phyloP scores from a whole-genome alignment of 2,888 invertebrate species.

The Aleiodes leptofemur region DNA sequence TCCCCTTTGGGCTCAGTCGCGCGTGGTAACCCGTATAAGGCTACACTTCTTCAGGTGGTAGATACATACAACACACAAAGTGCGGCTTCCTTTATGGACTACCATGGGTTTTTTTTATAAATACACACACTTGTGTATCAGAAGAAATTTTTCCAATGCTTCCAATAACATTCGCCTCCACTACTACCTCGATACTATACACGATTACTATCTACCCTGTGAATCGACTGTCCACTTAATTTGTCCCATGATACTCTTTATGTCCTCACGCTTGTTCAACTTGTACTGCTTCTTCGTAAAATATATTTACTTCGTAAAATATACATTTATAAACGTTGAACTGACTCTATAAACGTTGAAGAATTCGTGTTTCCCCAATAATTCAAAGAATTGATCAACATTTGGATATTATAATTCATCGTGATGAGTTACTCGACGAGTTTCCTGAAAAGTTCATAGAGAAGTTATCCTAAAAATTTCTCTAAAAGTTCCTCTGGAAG shows the following conservation, averaged over 20 bases:
- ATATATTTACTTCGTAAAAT: too few species aligned
- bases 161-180: slow-evolving; percentile 49
- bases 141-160: slow-evolving; percentile 44
- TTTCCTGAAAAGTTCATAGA: too few species aligned
- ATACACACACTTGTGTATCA: slow-evolving; percentile 46
- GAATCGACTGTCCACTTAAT: slow-evolving; percentile 59
- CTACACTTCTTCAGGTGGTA: neutral
- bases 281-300: neutral
- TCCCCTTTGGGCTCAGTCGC: slow-evolving; percentile 35
- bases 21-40: slow-evolving; percentile 47
- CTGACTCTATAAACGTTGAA: too few species aligned
- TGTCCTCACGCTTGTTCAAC: neutral
- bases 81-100: slow-evolving; percentile 40
- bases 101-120: slow-evolving; percentile 25
- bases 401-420: too few species aligned
- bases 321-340: too few species aligned
- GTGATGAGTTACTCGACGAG: too few species aligned
- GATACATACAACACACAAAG: neutral
- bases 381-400: too few species aligned
- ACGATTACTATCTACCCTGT: slow-evolving; percentile 51
- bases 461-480: too few species aligned
- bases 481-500: too few species aligned
- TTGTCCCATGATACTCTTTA: slow-evolving; percentile 51
- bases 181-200: slow-evolving; percentile 15
- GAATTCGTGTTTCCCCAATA: too few species aligned